Evolutionary conservation across 1,140 invertebrate species (phyloP), one percentile per base, ranked within the genome.

Genomic region (Cheumatopsyche charites): DNA sequence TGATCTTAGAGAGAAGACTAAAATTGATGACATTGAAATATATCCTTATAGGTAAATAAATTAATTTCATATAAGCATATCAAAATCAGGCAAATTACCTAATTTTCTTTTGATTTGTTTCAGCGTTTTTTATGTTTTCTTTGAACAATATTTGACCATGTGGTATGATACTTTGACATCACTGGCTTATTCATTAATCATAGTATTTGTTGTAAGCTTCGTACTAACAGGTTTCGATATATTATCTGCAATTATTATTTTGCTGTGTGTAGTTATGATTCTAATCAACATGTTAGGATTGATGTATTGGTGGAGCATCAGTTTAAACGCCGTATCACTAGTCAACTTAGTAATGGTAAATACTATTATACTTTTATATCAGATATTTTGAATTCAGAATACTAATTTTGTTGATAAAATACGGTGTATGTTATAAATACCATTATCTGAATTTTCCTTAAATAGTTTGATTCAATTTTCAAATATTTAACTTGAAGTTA

Each of bases 61-160:
- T n/a, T n/a, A n/a, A n/a, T n/a, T n/a, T n/a, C n/a, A n/a, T n/a
- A n/a, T n/a, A n/a, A n/a, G n/a, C n/a, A n/a, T n/a, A n/a, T n/a
- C n/a, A n/a, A n/a, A n/a, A n/a, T n/a, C n/a, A n/a, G n/a, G n/a
- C n/a, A n/a, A n/a, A n/a, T n/a, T 36, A 17, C 70, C 49, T 9
- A 47, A 58, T 55, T 36, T 15, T 19, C 9, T 47, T 13, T 47
- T 47, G 62, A 55, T 69, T 13, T 21, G n/a, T 75, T 75, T 43
- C 68, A 95, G 94, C 78, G 83, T 96, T 0, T 96, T 96, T 81
- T 98, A 97, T 79, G 94, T 98, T 0, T 98, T 88, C 79, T 98
- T 95, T 76, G 96, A 98, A 78, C 96, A 98, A 81, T 98, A 98
- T 81, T 82, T 97, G 55, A 93, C 89, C 0, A 94, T 97, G 73